Percentiles rank a stretch among this genome's conserved stretches.
phyloP scores from a whole-genome alignment of 2,888 invertebrate genomes.

The Nemotelus pantherinus region DNA sequence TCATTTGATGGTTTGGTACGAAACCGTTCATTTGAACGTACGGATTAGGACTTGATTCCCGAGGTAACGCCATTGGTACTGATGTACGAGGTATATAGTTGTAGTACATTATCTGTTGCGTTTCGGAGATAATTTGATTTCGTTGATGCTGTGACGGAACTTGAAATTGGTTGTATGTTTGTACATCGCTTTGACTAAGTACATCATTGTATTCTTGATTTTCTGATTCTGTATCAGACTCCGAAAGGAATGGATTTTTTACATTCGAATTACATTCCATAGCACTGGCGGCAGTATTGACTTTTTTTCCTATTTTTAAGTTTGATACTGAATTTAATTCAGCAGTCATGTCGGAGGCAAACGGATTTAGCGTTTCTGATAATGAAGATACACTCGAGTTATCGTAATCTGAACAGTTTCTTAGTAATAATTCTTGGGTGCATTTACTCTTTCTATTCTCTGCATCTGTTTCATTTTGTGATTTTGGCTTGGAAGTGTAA shows the following conservation, averaged over 20 bases:
- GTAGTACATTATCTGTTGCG: slow-evolving; percentile 8
- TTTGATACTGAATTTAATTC: neutral
- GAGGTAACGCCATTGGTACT: too few relatives aligned
- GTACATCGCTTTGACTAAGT: too few relatives aligned
- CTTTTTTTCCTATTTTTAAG: too few relatives aligned
- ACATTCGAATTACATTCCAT: neutral
- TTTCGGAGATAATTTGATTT: neutral
- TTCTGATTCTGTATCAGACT: neutral
- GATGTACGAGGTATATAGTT: neutral
- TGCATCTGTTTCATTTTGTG: neutral
- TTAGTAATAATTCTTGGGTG: neutral
- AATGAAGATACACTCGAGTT: slow-evolving; percentile 11
- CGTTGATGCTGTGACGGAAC: neutral
- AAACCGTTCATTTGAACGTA: too few relatives aligned
- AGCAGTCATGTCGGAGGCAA: neutral
- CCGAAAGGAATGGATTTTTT: slow-evolving; percentile 27
- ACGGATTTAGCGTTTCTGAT: slow-evolving; percentile 29
- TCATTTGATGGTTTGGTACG: too few relatives aligned
- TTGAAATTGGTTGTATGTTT: neutral
- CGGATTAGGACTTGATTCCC: too few relatives aligned
- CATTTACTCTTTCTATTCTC: neutral
- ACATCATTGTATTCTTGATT: neutral
- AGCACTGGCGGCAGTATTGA: neutral
- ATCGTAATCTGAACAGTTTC: slow-evolving; percentile 9
- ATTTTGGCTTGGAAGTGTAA: neutral